Percentiles rank a stretch among this genome's conserved stretches.
phyloP scores from a whole-genome alignment of 2,113 vertebrate genomes.

The Lycaon pictus region DNA sequence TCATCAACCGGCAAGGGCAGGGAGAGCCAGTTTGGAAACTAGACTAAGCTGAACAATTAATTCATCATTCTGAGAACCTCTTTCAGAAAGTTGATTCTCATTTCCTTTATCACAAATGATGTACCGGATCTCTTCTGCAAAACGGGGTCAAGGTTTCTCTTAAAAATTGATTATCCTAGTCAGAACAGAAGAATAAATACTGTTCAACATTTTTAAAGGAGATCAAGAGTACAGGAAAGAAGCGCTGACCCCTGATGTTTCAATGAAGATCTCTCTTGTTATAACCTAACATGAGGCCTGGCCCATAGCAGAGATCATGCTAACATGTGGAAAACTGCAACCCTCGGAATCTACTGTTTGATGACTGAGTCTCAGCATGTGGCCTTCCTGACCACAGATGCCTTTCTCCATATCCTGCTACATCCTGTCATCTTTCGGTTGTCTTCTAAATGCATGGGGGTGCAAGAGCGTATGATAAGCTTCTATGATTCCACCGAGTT shows the following conservation, averaged over 20 bases:
- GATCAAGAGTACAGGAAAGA: background rate
- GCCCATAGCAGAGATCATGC: background rate
- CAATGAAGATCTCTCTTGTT: background rate
- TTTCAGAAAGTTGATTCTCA: conserved; percentile 47
- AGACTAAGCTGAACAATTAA: conserved; percentile 23
- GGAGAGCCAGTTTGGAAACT: background rate
- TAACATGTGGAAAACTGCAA: background rate
- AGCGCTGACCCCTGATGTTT: background rate
- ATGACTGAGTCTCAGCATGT: background rate
- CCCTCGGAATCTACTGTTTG: background rate
- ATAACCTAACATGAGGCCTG: background rate
- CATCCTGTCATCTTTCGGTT: background rate
- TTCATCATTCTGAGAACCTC: conserved; percentile 42
- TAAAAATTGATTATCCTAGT: background rate
- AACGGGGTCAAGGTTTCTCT: background rate
- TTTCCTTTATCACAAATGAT: conserved; percentile 4
- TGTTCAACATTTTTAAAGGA: conserved; percentile 47
- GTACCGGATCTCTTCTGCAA: background rate
- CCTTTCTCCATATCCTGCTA: background rate
- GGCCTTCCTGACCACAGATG: rapidly evolving
- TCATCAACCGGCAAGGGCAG: background rate
- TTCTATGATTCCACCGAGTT: background rate
- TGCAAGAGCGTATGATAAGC: too few relatives aligned
- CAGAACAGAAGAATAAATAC: conserved; percentile 23
- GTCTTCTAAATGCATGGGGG: background rate